A percentile compares a stretch with the other conserved stretches of the same genome.
Evolutionary conservation across 2,113 vertebrate species (phyloP).

Genomic region (Montifringilla adamsi): DNA sequence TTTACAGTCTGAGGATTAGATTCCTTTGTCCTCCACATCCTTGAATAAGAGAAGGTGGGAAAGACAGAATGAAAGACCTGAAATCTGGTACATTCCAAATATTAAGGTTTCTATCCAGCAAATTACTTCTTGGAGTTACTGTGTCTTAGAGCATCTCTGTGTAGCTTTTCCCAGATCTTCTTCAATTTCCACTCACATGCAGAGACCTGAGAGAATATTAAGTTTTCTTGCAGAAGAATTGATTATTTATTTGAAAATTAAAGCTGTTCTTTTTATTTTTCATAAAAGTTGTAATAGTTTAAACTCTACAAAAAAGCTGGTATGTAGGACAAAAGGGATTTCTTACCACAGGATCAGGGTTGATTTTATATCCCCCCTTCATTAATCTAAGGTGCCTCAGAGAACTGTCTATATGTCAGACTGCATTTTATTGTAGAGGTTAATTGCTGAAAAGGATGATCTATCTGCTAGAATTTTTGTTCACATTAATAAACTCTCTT

Average conservation of each 20-base stretch:
- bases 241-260: not conserved
- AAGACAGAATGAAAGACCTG: not conserved
- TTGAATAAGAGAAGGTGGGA: not conserved
- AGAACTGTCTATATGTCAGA: not conserved
- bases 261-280: not conserved
- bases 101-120: not conserved
- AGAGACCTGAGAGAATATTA: not conserved
- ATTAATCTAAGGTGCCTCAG: not conserved
- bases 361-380: not conserved
- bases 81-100: not conserved
- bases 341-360: not conserved
- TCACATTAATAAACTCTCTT: constrained; percentile 39
- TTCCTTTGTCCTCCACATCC: not conserved
- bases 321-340: not conserved
- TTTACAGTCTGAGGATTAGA: not conserved
- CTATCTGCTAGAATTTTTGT: constrained; percentile 18
- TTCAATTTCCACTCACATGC: not conserved
- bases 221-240: not conserved
- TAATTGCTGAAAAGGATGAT: constrained; percentile 44
- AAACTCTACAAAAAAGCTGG: not conserved
- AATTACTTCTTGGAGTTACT: not conserved
- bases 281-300: not conserved
- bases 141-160: not conserved
- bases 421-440: constrained; percentile 7
- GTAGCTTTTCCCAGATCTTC: not conserved